phyloP scores from a whole-genome alignment of 2,113 vertebrate species.

The Prionailurus bengalensis region DNA sequence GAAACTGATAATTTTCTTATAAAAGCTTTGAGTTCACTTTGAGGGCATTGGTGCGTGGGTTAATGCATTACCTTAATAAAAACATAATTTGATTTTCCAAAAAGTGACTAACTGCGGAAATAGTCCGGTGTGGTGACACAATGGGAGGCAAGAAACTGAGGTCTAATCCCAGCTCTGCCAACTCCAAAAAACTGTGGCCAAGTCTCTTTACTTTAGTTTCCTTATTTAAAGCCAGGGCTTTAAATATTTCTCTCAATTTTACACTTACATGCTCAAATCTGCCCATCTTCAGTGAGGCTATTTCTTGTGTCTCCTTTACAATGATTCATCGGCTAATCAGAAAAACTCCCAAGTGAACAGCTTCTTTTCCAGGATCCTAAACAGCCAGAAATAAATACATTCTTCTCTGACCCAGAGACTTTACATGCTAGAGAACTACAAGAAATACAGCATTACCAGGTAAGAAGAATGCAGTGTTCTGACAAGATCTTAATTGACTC shows the following conservation, averaged over 20 bases:
- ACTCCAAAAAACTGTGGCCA: not conserved
- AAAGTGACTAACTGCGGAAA: not conserved
- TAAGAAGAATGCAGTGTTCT: constrained; percentile 75
- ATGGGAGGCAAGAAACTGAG: not conserved
- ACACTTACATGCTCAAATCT: constrained; percentile 54
- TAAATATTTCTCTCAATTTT: constrained; percentile 61
- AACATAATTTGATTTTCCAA: constrained; percentile 44
- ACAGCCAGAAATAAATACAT: constrained; percentile 56
- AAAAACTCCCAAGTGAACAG: constrained; percentile 46
- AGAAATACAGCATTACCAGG: constrained; percentile 75
- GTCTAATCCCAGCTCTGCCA: not conserved
- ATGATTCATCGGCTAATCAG: constrained; percentile 45
- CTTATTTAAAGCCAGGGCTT: constrained; percentile 54
- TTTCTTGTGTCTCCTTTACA: constrained; percentile 47
- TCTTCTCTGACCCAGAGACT: constrained; percentile 22
- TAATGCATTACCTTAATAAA: constrained; percentile 8
- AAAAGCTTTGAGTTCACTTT: constrained; percentile 47
- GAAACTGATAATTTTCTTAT: constrained; percentile 22
- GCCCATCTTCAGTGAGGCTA: constrained; percentile 3
- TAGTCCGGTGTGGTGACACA: not conserved
- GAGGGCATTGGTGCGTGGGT: not conserved
- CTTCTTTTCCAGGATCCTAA: constrained; percentile 53
- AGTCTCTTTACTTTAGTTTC: not conserved
- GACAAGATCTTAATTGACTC: constrained; percentile 81
- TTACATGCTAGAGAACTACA: constrained; percentile 52